Evolutionary conservation across 1,140 invertebrate species (phyloP).

Genomic region (Gryon sp.): DNA sequence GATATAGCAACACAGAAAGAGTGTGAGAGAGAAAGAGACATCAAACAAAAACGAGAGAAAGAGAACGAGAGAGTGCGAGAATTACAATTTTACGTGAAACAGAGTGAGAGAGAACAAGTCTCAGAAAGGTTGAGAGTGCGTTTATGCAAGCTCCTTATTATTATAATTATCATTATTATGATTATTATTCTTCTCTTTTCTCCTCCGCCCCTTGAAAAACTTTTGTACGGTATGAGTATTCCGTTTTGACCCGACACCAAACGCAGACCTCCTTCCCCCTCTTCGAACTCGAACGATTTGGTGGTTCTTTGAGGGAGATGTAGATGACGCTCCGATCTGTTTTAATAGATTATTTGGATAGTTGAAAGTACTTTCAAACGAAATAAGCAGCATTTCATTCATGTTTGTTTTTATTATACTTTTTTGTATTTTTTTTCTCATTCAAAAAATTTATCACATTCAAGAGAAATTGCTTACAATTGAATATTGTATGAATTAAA

Average conservation of each 20-base stretch:
- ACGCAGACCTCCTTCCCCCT: conserved; percentile 15
- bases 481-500: conserved; percentile 21
- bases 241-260: conserved; percentile 45
- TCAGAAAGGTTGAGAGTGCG: no score
- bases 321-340: conserved; percentile 2
- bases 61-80: conserved; percentile 31
- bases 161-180: conserved; percentile 26
- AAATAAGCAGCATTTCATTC: background rate
- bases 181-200: background rate
- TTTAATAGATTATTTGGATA: no score
- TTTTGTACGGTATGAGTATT: conserved; percentile 12
- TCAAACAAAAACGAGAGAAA: conserved; percentile 5
- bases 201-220: background rate
- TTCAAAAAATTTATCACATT: background rate
- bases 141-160: conserved; percentile 17
- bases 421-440: conserved; percentile 21
- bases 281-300: conserved; percentile 15
- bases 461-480: conserved; percentile 9
- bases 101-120: no score
- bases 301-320: conserved; percentile 42
- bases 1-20: conserved; percentile 7
- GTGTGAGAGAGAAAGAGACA: conserved; percentile 9
- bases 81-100: no score
- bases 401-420: background rate
- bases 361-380: no score